phyloP scores from a whole-genome alignment of 1,140 invertebrate genomes.

The Saxidomus purpurata region DNA sequence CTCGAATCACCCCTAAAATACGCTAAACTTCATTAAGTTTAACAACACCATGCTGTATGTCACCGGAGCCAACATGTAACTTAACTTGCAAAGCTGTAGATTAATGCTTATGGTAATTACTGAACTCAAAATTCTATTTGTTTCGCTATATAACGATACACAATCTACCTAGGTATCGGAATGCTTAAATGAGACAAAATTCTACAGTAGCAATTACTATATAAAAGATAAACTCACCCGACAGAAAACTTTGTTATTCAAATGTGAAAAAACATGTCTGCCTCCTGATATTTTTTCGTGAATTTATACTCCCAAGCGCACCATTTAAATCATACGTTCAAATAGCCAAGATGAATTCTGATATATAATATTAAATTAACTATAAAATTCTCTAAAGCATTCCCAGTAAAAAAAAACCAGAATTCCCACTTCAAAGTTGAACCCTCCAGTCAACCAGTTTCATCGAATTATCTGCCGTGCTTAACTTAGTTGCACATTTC shows the following conservation, averaged over 20 bases:
- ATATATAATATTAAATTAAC: constrained; percentile 17
- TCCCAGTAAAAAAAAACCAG: neutral
- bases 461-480: constrained; percentile 13
- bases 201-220: no score
- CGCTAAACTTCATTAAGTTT: no score
- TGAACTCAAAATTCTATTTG: no score
- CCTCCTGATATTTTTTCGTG: neutral
- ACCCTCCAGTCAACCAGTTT: neutral
- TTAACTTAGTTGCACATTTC: constrained; percentile 41
- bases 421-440: constrained; percentile 8
- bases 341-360: neutral
- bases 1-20: no score
- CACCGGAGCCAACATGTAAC: no score
- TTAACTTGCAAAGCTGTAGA: no score
- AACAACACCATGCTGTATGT: no score
- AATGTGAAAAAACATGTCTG: neutral
- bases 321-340: neutral
- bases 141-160: no score
- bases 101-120: no score
- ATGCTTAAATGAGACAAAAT: no score
- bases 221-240: neutral
- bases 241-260: neutral
- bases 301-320: neutral
- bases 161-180: no score
- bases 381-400: neutral